A percentile compares a stretch with the other conserved stretches of the same genome.
Conservation (phyloP, 2,888 invertebrate species). For the Osedax fenrisi region DNA sequence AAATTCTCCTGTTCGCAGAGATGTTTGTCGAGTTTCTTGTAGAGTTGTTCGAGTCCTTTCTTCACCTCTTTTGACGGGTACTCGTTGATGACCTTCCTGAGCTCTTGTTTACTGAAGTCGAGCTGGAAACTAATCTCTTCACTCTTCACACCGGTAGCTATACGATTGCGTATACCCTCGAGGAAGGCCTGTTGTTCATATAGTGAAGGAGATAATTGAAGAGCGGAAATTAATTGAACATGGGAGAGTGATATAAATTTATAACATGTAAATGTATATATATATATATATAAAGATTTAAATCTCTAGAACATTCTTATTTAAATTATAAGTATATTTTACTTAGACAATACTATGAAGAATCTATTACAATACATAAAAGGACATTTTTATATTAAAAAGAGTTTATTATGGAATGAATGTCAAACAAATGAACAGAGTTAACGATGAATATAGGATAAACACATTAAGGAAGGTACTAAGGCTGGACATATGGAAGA, state of each 20-base stretch:
- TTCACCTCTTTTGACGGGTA: slow-evolving; percentile 80
- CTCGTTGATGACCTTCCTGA: slow-evolving; percentile 80
- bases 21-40: slow-evolving; percentile 92
- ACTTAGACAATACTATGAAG: too few relatives aligned
- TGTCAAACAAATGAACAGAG: too few relatives aligned
- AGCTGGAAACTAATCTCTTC: slow-evolving; percentile 94
- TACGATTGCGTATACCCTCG: slow-evolving; percentile 84
- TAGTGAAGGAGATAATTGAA: too few relatives aligned
- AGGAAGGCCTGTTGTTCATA: slow-evolving; percentile 67
- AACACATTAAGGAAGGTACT: not conserved
- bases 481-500: not conserved
- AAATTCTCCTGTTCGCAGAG: slow-evolving; percentile 61
- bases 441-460: too few relatives aligned
- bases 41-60: slow-evolving; percentile 77
- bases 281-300: not conserved
- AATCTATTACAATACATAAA: too few relatives aligned
- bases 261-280: not conserved
- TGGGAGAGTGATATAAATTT: not conserved
- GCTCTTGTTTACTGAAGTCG: slow-evolving; percentile 88
- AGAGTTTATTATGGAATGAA: too few relatives aligned
- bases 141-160: slow-evolving; percentile 82
- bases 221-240: too few relatives aligned
- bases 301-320: too few relatives aligned
- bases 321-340: too few relatives aligned
- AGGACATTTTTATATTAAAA: too few relatives aligned